Evolutionary conservation across 2,888 invertebrate species (phyloP), one percentile per base, ranked within the genome.

Genomic region (Drosophila paranaensis): DNA sequence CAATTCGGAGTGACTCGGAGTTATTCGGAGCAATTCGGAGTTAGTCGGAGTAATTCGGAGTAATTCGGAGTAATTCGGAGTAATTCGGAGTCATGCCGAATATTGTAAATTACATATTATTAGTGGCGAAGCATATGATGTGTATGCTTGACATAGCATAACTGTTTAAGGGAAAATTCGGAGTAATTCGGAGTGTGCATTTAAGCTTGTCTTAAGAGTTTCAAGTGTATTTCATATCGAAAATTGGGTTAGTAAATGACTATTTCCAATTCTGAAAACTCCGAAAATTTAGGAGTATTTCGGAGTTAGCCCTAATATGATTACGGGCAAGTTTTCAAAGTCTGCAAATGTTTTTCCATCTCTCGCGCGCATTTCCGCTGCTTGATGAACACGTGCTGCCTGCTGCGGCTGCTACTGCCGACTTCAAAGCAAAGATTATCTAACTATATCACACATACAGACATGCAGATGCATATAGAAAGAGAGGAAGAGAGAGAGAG

Each of bases 351-450:
- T 27, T 30, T 25, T 33, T 11, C 16, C 11, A 4, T 3, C 42
- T 9, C 30, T 48, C 16, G 16, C 30, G 30, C 16, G 16, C 48
- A 48, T 48, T 33, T 48, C 48, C 48, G 53, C 53, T 27, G 42
- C 9, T 43, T 20, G 33, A 45, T 3, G 40, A 55, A n/a, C 35
- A 60, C 73, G 61, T 74, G 67, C 55, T 56, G 27, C 20, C 20
- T 20, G 45, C 43, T 46, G 74, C 69, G 50, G 71, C 45, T 54
- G 50, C 58, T 33, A 54, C 33, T 43, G 35, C 5, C 35, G 64
- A 74, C 86, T 70, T 86, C 87, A 85, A 85, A 82, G 66, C 48
- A 42, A 37, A 45, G 60, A 64, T 61, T 85, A 74, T 84, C 60
- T 42, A 58, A 40, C 56, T 51, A 60, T 55, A 72, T 71, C 54